Conservation (phyloP, 2,113 vertebrate species). For the Stigmatopora nigra region DNA sequence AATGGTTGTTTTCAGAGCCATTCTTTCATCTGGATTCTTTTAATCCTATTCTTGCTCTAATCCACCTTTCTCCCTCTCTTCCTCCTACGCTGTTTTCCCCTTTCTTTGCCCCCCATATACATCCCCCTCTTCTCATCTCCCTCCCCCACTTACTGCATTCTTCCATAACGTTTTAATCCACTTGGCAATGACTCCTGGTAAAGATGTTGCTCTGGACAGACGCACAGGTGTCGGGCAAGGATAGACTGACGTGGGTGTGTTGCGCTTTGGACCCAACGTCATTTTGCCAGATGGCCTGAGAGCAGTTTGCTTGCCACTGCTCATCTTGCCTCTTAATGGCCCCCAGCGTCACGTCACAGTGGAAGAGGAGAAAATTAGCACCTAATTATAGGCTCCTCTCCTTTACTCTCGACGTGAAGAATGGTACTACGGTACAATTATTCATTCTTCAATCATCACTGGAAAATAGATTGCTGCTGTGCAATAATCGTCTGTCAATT, state of each 20-base stretch:
- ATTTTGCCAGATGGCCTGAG: slow-evolving; percentile 56
- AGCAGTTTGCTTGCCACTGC: slow-evolving; percentile 41
- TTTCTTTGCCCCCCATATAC: slow-evolving; percentile 21
- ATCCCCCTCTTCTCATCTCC: neutral
- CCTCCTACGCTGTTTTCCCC: slow-evolving; percentile 30
- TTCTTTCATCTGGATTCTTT: slow-evolving; percentile 54
- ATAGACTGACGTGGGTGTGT: slow-evolving; percentile 63
- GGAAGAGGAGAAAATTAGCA: slow-evolving; percentile 61
- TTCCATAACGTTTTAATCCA: slow-evolving; percentile 37
- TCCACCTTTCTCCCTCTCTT: slow-evolving; percentile 38
- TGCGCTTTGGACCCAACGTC: slow-evolving; percentile 41
- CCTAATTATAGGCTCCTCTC: slow-evolving; percentile 66
- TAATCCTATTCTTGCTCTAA: slow-evolving; percentile 57
- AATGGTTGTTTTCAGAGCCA: slow-evolving; percentile 16
- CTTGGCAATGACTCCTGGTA: slow-evolving; percentile 50
- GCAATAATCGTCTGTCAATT: neutral
- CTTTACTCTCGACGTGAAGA: slow-evolving; percentile 32
- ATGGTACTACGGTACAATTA: slow-evolving; percentile 30
- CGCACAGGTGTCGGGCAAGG: slow-evolving; percentile 39
- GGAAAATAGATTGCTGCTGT: neutral
- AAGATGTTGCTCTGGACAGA: slow-evolving; percentile 62
- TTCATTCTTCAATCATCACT: neutral
- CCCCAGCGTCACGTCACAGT: slow-evolving; percentile 55
- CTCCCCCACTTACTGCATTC: slow-evolving; percentile 13
- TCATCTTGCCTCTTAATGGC: slow-evolving; percentile 49